Evolutionary conservation across 2,113 vertebrate genomes (phyloP).

Genomic region (Pachycephala philippinensis): DNA sequence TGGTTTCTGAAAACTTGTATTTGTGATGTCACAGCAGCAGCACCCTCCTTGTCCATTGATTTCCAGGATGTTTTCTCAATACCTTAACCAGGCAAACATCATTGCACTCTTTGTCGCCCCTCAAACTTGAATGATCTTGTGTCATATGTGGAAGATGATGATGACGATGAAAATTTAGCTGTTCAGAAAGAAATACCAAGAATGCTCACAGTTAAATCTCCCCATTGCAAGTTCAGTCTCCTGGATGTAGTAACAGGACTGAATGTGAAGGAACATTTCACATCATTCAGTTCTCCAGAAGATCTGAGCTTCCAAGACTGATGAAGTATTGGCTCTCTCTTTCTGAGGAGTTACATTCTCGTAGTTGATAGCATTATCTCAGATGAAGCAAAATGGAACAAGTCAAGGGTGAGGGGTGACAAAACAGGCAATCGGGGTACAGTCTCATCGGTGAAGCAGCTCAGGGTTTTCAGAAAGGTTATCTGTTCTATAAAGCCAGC

Average conservation of each 20-base stretch:
- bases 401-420: neutral
- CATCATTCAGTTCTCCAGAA: neutral
- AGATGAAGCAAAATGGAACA: neutral
- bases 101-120: neutral
- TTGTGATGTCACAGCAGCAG: neutral
- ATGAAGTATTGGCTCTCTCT: neutral
- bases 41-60: neutral
- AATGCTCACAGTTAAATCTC: neutral
- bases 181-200: neutral
- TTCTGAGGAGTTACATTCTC: neutral
- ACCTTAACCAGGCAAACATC: neutral
- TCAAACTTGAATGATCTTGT: neutral
- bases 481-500: neutral
- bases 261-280: neutral
- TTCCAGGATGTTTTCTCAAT: neutral
- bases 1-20: neutral
- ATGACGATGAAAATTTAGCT: neutral
- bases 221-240: neutral
- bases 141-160: neutral
- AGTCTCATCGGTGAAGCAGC: neutral
- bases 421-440: neutral
- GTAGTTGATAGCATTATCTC: neutral
- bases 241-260: neutral
- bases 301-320: neutral
- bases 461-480: neutral